Percentiles rank a stretch among this genome's conserved stretches.
Evolutionary conservation across 2,888 invertebrate genomes (phyloP).

Genomic region (Drosophila anceps): DNA sequence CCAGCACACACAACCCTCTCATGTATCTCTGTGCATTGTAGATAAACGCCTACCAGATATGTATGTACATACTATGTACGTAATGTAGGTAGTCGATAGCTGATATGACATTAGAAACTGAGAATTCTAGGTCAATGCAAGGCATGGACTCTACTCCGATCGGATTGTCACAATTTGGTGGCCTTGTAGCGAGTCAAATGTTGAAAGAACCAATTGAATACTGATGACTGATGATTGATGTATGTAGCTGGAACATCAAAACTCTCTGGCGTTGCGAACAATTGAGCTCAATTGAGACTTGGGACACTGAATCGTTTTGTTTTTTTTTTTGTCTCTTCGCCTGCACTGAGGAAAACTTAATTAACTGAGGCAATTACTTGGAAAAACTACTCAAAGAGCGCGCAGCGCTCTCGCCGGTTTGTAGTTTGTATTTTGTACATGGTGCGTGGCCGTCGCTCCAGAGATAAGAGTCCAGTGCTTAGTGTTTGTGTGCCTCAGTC

Average conservation of each 20-base stretch:
- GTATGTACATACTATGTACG: background rate
- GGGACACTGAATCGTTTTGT: slow-evolving; percentile 17
- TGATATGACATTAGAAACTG: slow-evolving; percentile 31
- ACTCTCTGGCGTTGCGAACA: slow-evolving; percentile 54
- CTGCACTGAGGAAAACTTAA: slow-evolving; percentile 70
- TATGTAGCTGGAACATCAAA: slow-evolving; percentile 27
- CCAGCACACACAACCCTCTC: background rate
- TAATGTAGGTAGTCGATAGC: slow-evolving; percentile 25
- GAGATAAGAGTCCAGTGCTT: slow-evolving; percentile 55
- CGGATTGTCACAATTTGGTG: slow-evolving; percentile 25
- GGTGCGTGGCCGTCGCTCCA: slow-evolving; percentile 62
- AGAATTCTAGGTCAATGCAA: slow-evolving; percentile 53
- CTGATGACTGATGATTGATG: slow-evolving; percentile 39
- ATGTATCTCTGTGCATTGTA: slow-evolving; percentile 4
- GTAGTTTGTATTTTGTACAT: slow-evolving; percentile 51
- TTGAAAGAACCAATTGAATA: slow-evolving; percentile 52
- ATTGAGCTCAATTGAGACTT: slow-evolving; percentile 70
- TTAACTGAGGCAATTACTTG: slow-evolving; percentile 65
- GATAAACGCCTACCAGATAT: slow-evolving; percentile 12
- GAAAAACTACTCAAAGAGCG: slow-evolving; percentile 52
- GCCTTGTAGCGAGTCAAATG: slow-evolving; percentile 45
- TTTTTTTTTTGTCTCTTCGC: slow-evolving; percentile 38
- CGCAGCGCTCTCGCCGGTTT: slow-evolving; percentile 6
- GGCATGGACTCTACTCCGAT: slow-evolving; percentile 6
- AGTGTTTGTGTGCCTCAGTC: slow-evolving; percentile 60